These are phyloP conservation scores for Pteronura brasiliensis DNA, from an alignment of 2,113 vertebrate genomes.

Conservation along the genomic window DNA sequence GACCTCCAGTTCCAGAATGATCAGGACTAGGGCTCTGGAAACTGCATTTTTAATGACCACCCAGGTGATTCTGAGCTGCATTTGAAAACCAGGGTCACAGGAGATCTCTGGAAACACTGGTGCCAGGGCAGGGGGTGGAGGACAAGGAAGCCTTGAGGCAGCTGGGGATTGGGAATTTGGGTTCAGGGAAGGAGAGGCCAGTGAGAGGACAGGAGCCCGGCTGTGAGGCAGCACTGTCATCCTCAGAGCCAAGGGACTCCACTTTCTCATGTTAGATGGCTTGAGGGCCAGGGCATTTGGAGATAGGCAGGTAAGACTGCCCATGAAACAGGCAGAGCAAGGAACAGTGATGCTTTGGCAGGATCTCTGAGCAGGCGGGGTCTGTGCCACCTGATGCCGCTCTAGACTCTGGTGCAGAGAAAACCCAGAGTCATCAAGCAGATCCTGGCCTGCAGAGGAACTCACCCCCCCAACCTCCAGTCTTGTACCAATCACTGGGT, in stretches of 20 bases:
- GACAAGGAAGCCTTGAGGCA: background rate
- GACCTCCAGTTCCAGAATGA: background rate
- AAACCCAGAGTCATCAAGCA: background rate
- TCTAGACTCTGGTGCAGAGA: background rate
- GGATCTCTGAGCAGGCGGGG: too few relatives aligned
- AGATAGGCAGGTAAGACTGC: background rate
- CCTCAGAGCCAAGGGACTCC: background rate
- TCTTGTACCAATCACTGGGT: background rate
- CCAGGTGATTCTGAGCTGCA: background rate
- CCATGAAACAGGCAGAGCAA: too few relatives aligned
- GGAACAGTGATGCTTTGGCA: background rate
- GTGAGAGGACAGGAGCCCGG: too few relatives aligned
- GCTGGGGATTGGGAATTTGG: background rate
- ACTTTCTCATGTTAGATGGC: background rate
- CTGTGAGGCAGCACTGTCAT: fast-evolving
- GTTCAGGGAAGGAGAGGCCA: background rate
- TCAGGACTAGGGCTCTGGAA: background rate
- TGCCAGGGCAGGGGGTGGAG: fast-evolving
- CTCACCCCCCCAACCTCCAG: background rate
- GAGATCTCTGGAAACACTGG: background rate
- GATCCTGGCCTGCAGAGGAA: background rate
- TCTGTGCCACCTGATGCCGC: background rate
- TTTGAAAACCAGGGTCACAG: background rate
- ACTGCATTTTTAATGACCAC: background rate
- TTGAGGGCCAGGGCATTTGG: background rate